Percentiles rank a stretch among this genome's conserved stretches.
Conservation (phyloP, 2,888 invertebrate species). For the Phymatocera aterrima region DNA sequence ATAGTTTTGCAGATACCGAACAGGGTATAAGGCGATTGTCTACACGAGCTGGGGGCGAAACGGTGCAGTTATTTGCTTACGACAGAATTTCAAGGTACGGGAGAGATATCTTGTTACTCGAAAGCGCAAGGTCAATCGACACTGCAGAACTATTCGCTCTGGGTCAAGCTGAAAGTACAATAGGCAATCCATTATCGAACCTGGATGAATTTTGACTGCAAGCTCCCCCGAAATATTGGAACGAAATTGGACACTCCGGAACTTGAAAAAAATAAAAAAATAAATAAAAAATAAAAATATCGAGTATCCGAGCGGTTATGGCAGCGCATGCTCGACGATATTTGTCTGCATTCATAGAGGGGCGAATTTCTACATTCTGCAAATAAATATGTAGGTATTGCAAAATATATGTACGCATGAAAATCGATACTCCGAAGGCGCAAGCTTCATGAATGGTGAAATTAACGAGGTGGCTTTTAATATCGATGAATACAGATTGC, state of each 20-base stretch:
- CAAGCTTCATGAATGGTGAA: neutral
- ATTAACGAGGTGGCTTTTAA: neutral
- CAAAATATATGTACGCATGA: too few relatives aligned
- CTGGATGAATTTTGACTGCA: too few relatives aligned
- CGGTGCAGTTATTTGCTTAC: neutral
- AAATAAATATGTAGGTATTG: neutral
- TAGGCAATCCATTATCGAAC: neutral
- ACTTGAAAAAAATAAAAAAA: neutral
- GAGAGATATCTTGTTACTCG: neutral
- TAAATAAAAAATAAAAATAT: neutral
- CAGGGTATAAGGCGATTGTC: neutral
- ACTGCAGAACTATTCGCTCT: neutral
- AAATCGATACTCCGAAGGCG: neutral
- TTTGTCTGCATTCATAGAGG: neutral
- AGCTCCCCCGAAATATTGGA: neutral
- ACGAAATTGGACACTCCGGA: neutral
- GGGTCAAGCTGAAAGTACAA: neutral
- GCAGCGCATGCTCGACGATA: neutral
- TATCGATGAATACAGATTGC: constrained; percentile 3
- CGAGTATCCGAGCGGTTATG: neutral
- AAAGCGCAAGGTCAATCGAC: neutral
- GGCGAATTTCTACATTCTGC: neutral
- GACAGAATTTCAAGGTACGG: neutral
- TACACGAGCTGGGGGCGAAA: neutral
- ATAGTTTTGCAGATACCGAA: neutral